These are phyloP conservation scores for Thalpophila matura DNA, from an alignment of 2,888 invertebrate genomes.

Conservation along the genomic window DNA sequence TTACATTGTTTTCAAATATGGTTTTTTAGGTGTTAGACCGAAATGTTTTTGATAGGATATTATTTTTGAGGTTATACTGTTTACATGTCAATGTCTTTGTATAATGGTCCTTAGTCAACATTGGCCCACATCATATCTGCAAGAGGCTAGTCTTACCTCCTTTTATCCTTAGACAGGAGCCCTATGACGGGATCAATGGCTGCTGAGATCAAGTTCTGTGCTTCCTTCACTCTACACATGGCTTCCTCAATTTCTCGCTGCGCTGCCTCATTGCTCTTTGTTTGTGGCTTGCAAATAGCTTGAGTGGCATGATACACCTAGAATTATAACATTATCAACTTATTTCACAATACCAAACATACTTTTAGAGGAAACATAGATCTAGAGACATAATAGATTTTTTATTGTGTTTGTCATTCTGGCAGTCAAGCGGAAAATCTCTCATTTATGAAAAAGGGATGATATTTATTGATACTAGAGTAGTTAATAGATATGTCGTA, in stretches of 20 bases:
- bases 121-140: no score
- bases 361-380: no score
- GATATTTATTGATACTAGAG: not conserved
- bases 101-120: no score
- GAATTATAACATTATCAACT: not conserved
- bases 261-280: slow-evolving; percentile 98
- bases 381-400: no score
- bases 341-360: no score
- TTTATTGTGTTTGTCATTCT: no score
- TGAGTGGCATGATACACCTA: slow-evolving; percentile 97
- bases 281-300: slow-evolving; percentile 97
- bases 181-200: slow-evolving; percentile 98
- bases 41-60: no score
- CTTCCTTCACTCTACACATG: slow-evolving; percentile 98
- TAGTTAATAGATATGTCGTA: not conserved
- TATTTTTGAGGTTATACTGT: not conserved
- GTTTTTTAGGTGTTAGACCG: no score
- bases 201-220: slow-evolving; percentile 98
- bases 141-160: slow-evolving; percentile 85
- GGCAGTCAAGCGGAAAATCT: no score
- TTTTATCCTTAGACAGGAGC: slow-evolving; percentile 95
- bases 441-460: no score
- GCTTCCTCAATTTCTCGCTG: slow-evolving; percentile 99
- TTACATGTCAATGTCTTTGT: not conserved
- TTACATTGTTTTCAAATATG: no score